Evolutionary conservation across 1,140 invertebrate species (phyloP).

Genomic region (Ephestia elutella): DNA sequence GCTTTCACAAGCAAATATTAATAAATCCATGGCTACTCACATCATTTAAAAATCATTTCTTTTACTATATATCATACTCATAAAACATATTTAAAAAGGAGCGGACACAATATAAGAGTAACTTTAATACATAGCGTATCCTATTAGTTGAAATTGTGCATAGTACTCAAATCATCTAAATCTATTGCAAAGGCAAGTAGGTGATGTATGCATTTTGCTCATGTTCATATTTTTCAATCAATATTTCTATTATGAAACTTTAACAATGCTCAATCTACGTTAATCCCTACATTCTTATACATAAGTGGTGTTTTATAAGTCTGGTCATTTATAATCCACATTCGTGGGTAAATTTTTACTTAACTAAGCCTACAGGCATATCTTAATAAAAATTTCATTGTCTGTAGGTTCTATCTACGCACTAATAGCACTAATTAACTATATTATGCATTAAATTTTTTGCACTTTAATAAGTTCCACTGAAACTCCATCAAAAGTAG

Average conservation of each 20-base stretch:
- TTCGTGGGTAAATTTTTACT: constrained; percentile 24
- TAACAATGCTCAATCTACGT: constrained; percentile 32
- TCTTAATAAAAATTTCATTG: constrained; percentile 36
- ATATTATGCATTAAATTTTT: constrained; percentile 61
- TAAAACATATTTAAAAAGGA: constrained; percentile 15
- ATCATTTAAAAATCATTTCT: constrained; percentile 1
- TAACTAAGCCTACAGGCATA: constrained; percentile 32
- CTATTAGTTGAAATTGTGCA: constrained; percentile 53
- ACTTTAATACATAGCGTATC: constrained; percentile 50
- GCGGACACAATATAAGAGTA: constrained; percentile 47
- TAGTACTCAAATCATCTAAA: constrained; percentile 49
- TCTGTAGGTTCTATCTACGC: constrained; percentile 40
- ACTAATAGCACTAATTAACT: constrained; percentile 59
- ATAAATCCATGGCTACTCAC: neutral
- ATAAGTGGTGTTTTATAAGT: constrained; percentile 56
- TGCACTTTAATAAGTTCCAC: constrained; percentile 52
- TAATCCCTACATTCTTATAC: constrained; percentile 42
- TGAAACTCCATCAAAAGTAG: constrained; percentile 50
- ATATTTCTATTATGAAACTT: constrained; percentile 34
- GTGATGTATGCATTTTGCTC: constrained; percentile 53
- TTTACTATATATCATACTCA: neutral
- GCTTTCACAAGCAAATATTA: constrained; percentile 19
- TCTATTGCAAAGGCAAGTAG: constrained; percentile 59
- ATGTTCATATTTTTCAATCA: constrained; percentile 25
- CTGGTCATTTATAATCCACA: constrained; percentile 41